A percentile compares a stretch with the other conserved stretches of the same genome.
phyloP scores from a whole-genome alignment of 2,113 vertebrate species.

The Thunnus thynnus region DNA sequence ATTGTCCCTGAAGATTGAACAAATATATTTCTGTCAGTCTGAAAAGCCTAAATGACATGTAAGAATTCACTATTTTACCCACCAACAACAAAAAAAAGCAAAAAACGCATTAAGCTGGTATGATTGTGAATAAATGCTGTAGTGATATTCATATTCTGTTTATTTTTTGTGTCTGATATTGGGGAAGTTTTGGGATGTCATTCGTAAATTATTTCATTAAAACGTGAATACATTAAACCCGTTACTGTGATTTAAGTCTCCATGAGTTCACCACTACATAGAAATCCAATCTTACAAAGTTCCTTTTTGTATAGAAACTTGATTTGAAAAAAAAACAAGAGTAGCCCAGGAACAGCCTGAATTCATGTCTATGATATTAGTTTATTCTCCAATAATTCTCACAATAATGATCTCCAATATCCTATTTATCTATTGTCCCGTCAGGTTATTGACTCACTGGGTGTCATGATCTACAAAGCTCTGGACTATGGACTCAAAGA shows the following conservation, averaged over 20 bases:
- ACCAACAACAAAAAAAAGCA: background rate
- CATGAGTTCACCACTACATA: background rate
- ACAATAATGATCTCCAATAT: background rate
- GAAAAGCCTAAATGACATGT: too few species aligned
- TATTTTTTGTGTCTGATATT: background rate
- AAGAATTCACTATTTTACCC: background rate
- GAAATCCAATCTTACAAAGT: background rate
- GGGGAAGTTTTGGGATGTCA: too few species aligned
- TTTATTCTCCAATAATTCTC: too few species aligned
- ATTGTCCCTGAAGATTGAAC: too few species aligned
- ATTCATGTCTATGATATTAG: too few species aligned
- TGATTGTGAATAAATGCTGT: background rate
- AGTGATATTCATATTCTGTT: background rate
- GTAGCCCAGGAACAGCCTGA: too few species aligned
- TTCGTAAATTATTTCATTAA: too few species aligned
- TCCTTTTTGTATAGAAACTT: background rate
- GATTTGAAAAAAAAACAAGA: too few species aligned
- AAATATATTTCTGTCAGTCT: background rate
- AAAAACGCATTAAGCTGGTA: background rate
- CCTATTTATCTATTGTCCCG: constrained; percentile 4
- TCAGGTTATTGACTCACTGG: constrained; percentile 96
- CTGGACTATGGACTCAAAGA: constrained; percentile 97
- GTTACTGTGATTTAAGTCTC: background rate
- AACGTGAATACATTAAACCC: background rate
- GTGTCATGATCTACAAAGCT: constrained; percentile 98